These are phyloP conservation scores for Mechanitis messenoides DNA, from an alignment of 2,888 invertebrate species.

Conservation along the genomic window DNA sequence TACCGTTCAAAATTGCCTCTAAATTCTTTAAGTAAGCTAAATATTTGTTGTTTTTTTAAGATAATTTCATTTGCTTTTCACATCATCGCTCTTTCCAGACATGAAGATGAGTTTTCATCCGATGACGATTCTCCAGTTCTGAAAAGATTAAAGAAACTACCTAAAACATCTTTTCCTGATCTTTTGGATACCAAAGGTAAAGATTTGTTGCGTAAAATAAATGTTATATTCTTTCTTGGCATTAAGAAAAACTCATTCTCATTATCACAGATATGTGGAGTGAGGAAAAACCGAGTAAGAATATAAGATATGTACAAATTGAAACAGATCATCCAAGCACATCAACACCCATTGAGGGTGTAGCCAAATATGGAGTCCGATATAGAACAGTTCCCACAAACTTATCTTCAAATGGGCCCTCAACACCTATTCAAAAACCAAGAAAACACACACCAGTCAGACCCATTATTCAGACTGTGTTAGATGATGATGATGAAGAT, in stretches of 20 bases:
- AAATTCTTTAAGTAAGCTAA: constrained; percentile 64
- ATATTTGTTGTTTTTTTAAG: background rate
- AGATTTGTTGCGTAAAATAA: background rate
- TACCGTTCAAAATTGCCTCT: constrained; percentile 56
- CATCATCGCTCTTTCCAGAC: constrained; percentile 47
- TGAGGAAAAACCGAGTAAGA: constrained; percentile 43
- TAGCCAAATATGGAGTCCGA: constrained; percentile 36
- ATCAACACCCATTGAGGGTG: constrained; percentile 58
- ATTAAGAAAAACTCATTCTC: background rate
- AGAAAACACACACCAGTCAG: constrained; percentile 52
- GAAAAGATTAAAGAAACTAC: constrained; percentile 59
- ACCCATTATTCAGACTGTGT: constrained; percentile 48
- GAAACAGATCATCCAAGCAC: constrained; percentile 61
- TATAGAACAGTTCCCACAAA: constrained; percentile 49
- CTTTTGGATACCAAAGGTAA: constrained; percentile 56
- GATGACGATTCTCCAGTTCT: constrained; percentile 62
- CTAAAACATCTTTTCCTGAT: constrained; percentile 55
- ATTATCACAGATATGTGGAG: constrained; percentile 28
- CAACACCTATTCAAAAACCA: constrained; percentile 49
- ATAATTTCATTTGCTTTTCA: constrained; percentile 15
- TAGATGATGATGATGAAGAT: constrained; percentile 53
- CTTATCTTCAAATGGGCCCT: constrained; percentile 45
- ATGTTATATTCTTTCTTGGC: no score
- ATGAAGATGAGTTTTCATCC: constrained; percentile 58
- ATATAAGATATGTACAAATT: constrained; percentile 59